Percentiles rank a stretch among this genome's conserved stretches.
Evolutionary conservation across 2,888 invertebrate species (phyloP).

Genomic region (Leptogaster cylindrica): DNA sequence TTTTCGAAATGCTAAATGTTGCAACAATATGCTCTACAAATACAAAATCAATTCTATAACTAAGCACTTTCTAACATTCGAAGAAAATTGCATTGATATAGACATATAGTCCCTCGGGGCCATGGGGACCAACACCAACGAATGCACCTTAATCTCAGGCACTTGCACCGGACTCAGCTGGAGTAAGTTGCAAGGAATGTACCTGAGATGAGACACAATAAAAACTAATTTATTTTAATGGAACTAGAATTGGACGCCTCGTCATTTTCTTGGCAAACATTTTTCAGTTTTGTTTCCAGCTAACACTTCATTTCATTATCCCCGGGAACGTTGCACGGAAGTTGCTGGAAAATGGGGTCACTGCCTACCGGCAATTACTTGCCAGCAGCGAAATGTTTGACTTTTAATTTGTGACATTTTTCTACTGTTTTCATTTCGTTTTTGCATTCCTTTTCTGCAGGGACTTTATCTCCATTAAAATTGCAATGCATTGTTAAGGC

Average conservation of each 20-base stretch:
- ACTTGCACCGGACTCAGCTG: too few relatives aligned
- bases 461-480: conserved; percentile 32
- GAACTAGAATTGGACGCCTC: conserved; percentile 17
- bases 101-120: too few relatives aligned
- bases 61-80: too few relatives aligned
- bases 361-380: conserved; percentile 19
- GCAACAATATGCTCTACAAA: too few relatives aligned
- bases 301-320: conserved; percentile 32
- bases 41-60: too few relatives aligned
- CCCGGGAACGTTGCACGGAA: conserved; percentile 11
- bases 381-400: conserved; percentile 29
- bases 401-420: conserved; percentile 36
- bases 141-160: too few relatives aligned
- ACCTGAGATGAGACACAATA: too few relatives aligned
- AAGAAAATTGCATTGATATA: too few relatives aligned
- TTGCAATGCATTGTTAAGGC: conserved; percentile 33
- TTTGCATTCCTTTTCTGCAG: conserved; percentile 19
- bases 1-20: too few relatives aligned
- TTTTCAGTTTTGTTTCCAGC: conserved; percentile 15
- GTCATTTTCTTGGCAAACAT: conserved; percentile 31
- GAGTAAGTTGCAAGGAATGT: too few relatives aligned
- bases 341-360: conserved; percentile 21
- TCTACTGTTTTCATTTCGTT: conserved; percentile 32
- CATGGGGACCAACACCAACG: too few relatives aligned
- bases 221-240: too few relatives aligned